Evolutionary conservation across 2,888 invertebrate species (phyloP), one percentile per base, ranked within the genome.

Genomic region (Chesias legatella): DNA sequence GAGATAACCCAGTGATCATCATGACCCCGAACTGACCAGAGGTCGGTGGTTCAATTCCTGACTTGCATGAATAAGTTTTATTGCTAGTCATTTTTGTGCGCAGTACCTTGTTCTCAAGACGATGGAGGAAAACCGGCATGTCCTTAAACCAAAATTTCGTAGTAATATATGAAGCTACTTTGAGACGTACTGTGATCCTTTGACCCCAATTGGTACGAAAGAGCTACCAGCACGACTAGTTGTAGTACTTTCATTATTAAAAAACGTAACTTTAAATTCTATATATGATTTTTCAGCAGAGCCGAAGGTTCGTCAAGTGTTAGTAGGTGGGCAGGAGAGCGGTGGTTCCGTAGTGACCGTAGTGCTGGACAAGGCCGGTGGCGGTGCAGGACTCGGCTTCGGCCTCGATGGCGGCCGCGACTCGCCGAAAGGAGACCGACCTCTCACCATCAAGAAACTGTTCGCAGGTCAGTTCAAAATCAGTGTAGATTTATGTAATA

Each of bases 361-460:
- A 62, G 67, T 67, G 66, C 69, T 75, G 72, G 92, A 90, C 84
- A 92, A 74, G 83, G 91, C 67, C 56, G 92, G 67, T 54, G 91
- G 71, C 52, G 96, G 95, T 47, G 94, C 95, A 51, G 98, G 98
- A 3, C 90, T 98, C 40, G 98, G 98, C 33, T 97, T 98, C 79
- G 97, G 97, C 61, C 91, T 98, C 51, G 97, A 98, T 66, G 98
- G 98, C 35, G 98, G 98, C 32, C 93, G 94, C 56, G 96, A 95
- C 75, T 97, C 97, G 11, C 96, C 96, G 4, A 90, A 92, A 46
- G 98, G 98, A 11, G 96, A 98, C 79, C 91, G 93, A 63, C 97
- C 98, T 30, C 91, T 98, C 49, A 92, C 94, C 35, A 93, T 98
- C 61, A 98, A 97, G 81, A 96, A 97, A 88, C 93, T 98, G 58